Conservation (phyloP, 2,113 vertebrate genomes). For the Dasypus novemcinctus region DNA sequence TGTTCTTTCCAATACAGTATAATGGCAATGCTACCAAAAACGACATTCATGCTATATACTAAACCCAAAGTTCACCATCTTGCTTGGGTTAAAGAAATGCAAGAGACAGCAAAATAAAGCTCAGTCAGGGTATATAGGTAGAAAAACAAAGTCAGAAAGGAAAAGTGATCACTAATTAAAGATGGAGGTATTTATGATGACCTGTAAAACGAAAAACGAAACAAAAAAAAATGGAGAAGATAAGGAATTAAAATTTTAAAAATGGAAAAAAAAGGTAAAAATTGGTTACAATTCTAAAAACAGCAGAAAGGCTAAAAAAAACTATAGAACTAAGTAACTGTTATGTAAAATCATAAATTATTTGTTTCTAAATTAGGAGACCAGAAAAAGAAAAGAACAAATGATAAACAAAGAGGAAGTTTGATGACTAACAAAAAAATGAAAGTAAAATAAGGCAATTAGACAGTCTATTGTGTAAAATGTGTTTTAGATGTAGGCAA, state of each 20-base stretch:
- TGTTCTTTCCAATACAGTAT: neutral
- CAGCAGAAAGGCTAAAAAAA: neutral
- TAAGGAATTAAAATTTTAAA: neutral
- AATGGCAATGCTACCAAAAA: neutral
- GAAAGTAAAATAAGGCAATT: neutral
- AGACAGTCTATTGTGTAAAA: neutral
- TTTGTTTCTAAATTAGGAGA: neutral
- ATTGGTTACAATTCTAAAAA: neutral
- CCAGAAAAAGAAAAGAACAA: slow-evolving; percentile 15
- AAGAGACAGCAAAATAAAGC: neutral
- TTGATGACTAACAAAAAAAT: slow-evolving; percentile 1
- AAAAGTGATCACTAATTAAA: slow-evolving; percentile 15
- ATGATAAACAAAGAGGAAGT: neutral
- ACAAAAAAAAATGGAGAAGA: neutral
- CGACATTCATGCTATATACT: neutral
- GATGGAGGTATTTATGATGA: neutral
- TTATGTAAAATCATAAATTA: slow-evolving; percentile 3
- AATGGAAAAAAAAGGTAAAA: neutral
- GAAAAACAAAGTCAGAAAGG: slow-evolving; percentile 6
- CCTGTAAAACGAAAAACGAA: neutral
- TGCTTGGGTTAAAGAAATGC: neutral
- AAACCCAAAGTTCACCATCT: neutral
- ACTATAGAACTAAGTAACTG: neutral
- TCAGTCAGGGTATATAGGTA: neutral
- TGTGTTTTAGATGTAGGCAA: neutral